A percentile compares a stretch with the other conserved stretches of the same genome.
phyloP scores from a whole-genome alignment of 2,888 invertebrate genomes.

The Myathropa florea region DNA sequence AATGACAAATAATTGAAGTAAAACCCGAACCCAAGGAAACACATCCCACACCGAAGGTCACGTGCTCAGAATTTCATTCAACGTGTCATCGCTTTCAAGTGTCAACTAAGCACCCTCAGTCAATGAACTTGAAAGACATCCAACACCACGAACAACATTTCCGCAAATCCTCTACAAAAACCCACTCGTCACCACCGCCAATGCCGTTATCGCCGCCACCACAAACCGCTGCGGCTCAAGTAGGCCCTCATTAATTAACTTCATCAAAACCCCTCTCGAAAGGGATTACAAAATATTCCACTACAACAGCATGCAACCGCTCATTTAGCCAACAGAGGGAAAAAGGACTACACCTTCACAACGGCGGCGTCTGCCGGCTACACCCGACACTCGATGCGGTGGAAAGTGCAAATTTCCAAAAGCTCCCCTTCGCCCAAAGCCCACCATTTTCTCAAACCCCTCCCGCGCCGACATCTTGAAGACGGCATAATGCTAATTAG shows the following conservation, averaged over 20 bases:
- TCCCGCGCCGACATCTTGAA: not conserved
- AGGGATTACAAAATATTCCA: slow-evolving; percentile 66
- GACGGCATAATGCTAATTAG: slow-evolving; percentile 67
- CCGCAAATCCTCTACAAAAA: not conserved
- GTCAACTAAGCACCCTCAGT: not conserved
- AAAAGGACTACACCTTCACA: not conserved
- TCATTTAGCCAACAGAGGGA: slow-evolving; percentile 4
- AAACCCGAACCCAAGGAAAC: no score
- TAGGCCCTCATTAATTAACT: slow-evolving; percentile 61
- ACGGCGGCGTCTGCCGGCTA: not conserved
- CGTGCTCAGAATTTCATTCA: no score
- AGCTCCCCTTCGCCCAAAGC: not conserved
- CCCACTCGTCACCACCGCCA: not conserved
- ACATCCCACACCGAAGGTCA: no score
- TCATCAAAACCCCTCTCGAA: slow-evolving; percentile 65
- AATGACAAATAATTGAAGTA: no score
- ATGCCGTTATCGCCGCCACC: not conserved
- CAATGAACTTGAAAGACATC: not conserved
- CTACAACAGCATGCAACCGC: slow-evolving; percentile 49
- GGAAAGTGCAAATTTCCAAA: not conserved
- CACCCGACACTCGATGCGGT: not conserved
- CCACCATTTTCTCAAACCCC: not conserved
- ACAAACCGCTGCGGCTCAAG: not conserved
- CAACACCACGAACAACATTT: not conserved
- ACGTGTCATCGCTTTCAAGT: not conserved